These are phyloP conservation scores for Lasiommata megera DNA, from an alignment of 2,888 invertebrate species.

Conservation along the genomic window DNA sequence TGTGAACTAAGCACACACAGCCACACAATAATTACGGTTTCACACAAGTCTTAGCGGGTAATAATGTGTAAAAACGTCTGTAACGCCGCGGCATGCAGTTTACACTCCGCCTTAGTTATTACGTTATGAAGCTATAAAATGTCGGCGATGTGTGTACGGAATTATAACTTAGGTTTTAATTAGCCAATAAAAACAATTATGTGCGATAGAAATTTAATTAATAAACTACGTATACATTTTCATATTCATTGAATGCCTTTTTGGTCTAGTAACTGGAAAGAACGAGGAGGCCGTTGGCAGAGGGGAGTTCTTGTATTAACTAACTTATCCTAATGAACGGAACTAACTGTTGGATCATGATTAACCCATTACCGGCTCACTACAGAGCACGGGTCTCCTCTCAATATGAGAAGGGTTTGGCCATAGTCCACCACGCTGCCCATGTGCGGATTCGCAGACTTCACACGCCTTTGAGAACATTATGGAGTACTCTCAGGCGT, in stretches of 20 bases:
- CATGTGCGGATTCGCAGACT: too few species aligned
- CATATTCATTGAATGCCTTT: background rate
- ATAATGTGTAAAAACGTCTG: slow-evolving; percentile 27
- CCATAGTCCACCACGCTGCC: too few species aligned
- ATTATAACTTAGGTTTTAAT: slow-evolving; percentile 21
- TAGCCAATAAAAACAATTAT: slow-evolving; percentile 24
- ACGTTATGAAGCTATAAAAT: slow-evolving; percentile 18
- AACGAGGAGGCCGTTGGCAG: too few species aligned
- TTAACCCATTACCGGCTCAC: too few species aligned
- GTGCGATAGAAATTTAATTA: slow-evolving; percentile 9
- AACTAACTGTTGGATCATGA: too few species aligned
- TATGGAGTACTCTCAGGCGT: too few species aligned
- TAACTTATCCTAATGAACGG: too few species aligned
- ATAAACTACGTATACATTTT: background rate
- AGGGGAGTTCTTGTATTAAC: too few species aligned
- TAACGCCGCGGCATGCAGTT: slow-evolving; percentile 15
- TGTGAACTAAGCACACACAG: slow-evolving; percentile 17
- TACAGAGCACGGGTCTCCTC: too few species aligned
- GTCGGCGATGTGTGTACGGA: slow-evolving; percentile 7
- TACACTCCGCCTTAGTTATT: slow-evolving; percentile 34
- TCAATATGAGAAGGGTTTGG: too few species aligned
- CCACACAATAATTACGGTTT: slow-evolving; percentile 17
- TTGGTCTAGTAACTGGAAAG: background rate
- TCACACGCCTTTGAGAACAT: too few species aligned
- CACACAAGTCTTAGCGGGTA: slow-evolving; percentile 22